Conservation (phyloP, 2,797 vertebrate genomes). For the Oophaga sylvatica region DNA sequence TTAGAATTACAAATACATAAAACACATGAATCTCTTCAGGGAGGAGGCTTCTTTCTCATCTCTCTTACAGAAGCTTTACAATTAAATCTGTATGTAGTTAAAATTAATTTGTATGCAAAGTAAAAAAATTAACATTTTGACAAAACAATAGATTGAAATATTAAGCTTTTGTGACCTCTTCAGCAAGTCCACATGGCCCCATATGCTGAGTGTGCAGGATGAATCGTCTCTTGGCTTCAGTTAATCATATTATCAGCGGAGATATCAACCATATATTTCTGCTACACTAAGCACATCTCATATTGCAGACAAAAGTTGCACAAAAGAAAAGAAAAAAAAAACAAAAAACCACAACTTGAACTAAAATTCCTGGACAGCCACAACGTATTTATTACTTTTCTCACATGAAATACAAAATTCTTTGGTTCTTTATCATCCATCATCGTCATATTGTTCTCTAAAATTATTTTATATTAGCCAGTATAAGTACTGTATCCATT, state of each 20-base stretch:
- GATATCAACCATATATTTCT: not conserved
- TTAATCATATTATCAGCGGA: not conserved
- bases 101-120: not conserved
- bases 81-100: not conserved
- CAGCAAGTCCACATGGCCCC: not conserved
- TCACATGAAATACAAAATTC: no score
- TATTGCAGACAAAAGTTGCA: not conserved
- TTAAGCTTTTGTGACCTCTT: not conserved
- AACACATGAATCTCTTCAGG: no score
- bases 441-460: no score
- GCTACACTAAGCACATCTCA: not conserved
- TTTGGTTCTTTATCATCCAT: no score
- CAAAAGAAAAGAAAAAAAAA: not conserved
- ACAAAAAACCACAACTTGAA: not conserved
- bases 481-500: no score
- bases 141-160: not conserved
- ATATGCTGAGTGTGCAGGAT: not conserved
- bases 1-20: no score
- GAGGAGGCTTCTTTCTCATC: no score
- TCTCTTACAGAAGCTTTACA: not conserved
- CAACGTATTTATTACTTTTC: not conserved
- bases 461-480: no score
- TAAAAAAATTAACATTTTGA: not conserved
- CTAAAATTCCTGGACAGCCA: not conserved
- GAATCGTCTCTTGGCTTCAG: constrained; percentile 7